phyloP scores from a whole-genome alignment of 1,140 invertebrate genomes.

The Drosophila chauvacae region DNA sequence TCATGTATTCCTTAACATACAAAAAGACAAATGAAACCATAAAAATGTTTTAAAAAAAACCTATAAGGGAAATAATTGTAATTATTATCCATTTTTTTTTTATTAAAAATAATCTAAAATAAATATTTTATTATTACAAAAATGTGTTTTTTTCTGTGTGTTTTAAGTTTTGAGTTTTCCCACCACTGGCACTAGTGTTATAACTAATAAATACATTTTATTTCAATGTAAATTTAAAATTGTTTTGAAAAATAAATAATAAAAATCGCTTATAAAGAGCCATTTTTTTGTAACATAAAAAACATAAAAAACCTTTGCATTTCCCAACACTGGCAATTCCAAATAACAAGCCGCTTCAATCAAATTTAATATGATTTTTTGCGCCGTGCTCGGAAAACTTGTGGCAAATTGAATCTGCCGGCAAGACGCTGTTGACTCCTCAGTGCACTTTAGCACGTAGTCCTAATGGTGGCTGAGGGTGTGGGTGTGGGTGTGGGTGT shows the following conservation, averaged over 20 bases:
- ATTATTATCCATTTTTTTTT: too few species aligned
- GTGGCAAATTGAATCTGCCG: conserved; percentile 69
- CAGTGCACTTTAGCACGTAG: conserved; percentile 74
- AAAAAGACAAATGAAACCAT: too few species aligned
- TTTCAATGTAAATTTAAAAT: too few species aligned
- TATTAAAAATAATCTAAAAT: neutral
- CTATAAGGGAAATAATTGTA: neutral
- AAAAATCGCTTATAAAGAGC: too few species aligned
- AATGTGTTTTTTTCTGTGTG: too few species aligned
- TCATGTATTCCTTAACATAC: neutral
- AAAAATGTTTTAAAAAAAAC: neutral
- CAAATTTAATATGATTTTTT: neutral
- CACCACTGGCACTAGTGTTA: too few species aligned
- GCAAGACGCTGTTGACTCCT: conserved; percentile 47
- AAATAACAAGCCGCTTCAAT: neutral
- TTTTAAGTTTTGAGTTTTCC: neutral
- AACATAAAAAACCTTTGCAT: too few species aligned
- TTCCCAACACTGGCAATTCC: too few species aligned
- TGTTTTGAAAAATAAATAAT: too few species aligned
- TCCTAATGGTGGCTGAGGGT: conserved; percentile 29
- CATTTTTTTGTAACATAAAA: too few species aligned
- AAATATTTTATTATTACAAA: neutral
- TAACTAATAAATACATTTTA: too few species aligned
- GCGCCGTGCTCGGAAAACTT: conserved; percentile 35
- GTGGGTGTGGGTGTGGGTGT: neutral